phyloP scores from a whole-genome alignment of 2,888 invertebrate genomes.

The Cryptus viduatorius region DNA sequence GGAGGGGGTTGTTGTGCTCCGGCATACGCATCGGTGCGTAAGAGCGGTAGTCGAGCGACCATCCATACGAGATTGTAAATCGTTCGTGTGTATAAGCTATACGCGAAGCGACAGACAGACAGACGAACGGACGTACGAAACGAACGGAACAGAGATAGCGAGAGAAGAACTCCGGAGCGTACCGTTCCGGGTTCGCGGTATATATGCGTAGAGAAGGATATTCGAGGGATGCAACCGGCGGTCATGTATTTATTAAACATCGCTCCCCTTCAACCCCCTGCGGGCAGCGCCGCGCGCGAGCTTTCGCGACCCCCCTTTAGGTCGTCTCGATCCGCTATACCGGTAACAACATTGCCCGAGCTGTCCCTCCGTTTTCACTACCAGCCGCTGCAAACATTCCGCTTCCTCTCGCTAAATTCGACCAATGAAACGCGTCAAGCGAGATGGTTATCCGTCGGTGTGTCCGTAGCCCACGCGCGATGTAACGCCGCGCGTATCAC shows the following conservation, averaged over 20 bases:
- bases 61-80: conserved; percentile 68
- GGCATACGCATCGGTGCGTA: conserved; percentile 56
- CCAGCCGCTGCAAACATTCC: conserved; percentile 29
- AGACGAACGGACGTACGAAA: conserved; percentile 14
- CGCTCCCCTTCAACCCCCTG: conserved; percentile 52
- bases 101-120: conserved; percentile 65
- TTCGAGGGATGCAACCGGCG: conserved; percentile 54
- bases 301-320: conserved; percentile 8
- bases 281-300: background rate
- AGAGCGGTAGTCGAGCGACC: conserved; percentile 42
- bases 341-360: background rate
- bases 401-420: conserved; percentile 49
- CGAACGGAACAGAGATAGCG: conserved; percentile 26
- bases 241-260: conserved; percentile 80
- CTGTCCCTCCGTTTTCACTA: conserved; percentile 44
- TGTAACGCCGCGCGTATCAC: conserved; percentile 36
- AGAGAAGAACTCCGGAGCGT: conserved; percentile 14
- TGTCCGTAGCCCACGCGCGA: conserved; percentile 19
- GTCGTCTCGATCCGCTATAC: conserved; percentile 19
- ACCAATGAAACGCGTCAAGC: conserved; percentile 65
- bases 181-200: conserved; percentile 14
- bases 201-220: background rate
- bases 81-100: conserved; percentile 75
- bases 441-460: conserved; percentile 59
- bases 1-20: conserved; percentile 51